Evolutionary conservation across 2,113 vertebrate species (phyloP).

Genomic region (Acrocephalus arundinaceus): DNA sequence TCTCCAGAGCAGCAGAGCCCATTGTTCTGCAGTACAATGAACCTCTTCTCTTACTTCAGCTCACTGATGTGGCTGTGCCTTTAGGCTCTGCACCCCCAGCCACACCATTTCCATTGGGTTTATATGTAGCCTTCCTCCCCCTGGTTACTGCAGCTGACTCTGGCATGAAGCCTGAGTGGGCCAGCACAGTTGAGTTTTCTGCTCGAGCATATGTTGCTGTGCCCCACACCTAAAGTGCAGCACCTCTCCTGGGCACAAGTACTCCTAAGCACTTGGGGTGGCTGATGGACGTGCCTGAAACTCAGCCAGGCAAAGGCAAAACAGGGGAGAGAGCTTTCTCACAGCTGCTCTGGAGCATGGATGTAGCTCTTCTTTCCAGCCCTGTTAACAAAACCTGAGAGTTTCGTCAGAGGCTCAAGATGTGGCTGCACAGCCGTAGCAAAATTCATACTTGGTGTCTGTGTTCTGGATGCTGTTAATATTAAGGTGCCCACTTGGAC

Average conservation of each 20-base stretch:
- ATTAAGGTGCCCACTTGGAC: background rate
- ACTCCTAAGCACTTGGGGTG: accelerated
- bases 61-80: background rate
- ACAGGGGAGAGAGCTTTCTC: background rate
- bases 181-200: background rate
- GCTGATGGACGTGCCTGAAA: background rate
- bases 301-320: accelerated
- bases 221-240: background rate
- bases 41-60: background rate
- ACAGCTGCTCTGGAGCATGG: background rate
- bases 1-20: background rate
- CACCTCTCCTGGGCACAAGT: accelerated
- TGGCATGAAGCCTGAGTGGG: background rate
- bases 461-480: background rate
- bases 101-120: background rate
- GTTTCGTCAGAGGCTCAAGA: background rate
- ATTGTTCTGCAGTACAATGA: accelerated
- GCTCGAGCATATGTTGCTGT: background rate
- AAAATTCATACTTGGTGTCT: background rate
- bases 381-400: background rate
- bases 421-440: background rate
- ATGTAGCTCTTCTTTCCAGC: background rate
- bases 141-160: background rate
- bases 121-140: background rate
- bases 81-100: background rate